These are phyloP conservation scores for Chirona hameri DNA, from an alignment of 2,888 invertebrate species.

Conservation along the genomic window DNA sequence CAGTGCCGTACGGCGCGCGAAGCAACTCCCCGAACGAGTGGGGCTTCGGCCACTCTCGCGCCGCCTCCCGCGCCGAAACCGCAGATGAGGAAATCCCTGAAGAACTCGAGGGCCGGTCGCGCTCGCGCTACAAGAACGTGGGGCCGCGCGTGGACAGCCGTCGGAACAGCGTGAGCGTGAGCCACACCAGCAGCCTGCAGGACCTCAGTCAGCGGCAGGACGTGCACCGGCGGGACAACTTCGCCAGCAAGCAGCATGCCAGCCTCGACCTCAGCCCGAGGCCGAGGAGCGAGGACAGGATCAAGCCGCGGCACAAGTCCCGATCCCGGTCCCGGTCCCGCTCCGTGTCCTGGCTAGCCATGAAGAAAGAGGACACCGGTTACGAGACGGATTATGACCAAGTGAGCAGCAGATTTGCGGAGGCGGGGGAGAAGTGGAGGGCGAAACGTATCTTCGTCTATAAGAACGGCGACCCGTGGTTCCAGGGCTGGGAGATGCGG, in stretches of 20 bases:
- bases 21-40: neutral
- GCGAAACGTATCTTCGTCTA: constrained; percentile 65
- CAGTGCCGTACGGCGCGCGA: neutral
- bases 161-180: neutral
- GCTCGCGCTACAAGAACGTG: neutral
- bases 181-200: neutral
- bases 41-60: constrained; percentile 22
- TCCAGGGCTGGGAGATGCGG: constrained; percentile 79
- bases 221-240: neutral
- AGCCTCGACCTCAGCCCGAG: neutral
- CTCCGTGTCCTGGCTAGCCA: neutral
- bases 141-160: neutral
- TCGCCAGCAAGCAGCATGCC: neutral
- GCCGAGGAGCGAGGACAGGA: neutral
- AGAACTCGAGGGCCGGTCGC: neutral
- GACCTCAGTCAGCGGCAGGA: neutral
- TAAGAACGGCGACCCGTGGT: constrained; percentile 89
- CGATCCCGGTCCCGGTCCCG: neutral
- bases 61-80: neutral
- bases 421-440: neutral
- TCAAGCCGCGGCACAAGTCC: neutral
- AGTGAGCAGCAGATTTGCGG: neutral
- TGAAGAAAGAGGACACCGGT: neutral
- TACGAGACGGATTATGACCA: neutral
- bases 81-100: constrained; percentile 4